Conservation (phyloP, 2,797 vertebrate genomes). For the Aplochiton taeniatus region DNA sequence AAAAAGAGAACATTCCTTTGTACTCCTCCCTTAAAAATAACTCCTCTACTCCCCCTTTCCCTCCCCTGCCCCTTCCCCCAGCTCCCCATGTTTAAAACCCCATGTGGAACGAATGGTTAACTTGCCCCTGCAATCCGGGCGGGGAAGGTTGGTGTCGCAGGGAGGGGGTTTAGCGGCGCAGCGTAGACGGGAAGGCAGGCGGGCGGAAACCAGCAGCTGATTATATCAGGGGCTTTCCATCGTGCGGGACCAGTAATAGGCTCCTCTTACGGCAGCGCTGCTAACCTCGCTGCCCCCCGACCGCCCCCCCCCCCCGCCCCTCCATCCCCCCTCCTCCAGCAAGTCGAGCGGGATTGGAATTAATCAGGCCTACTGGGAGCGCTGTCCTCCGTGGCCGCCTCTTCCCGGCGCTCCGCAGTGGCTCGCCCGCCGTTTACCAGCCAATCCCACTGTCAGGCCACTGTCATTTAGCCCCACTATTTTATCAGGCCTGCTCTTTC, state of each 20-base stretch:
- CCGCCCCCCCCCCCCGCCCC: conserved; percentile 93
- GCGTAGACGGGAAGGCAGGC: conserved; percentile 54
- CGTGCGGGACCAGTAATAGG: conserved; percentile 92
- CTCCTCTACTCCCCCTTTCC: too few species aligned
- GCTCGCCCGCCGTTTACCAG: conserved; percentile 83
- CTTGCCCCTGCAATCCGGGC: conserved; percentile 39
- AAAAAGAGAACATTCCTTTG: conserved; percentile 72
- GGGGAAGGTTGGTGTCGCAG: conserved; percentile 93
- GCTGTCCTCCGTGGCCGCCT: conserved; percentile 80
- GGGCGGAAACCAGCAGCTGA: conserved; percentile 84
- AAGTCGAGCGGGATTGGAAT: conserved; percentile 95
- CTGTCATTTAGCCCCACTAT: conserved; percentile 94
- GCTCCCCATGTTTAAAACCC: conserved; percentile 71
- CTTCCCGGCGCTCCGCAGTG: conserved; percentile 91
- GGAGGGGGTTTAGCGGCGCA: conserved; percentile 49
- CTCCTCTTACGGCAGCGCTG: conserved; percentile 87
- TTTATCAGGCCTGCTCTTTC: conserved; percentile 89
- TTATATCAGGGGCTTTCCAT: conserved; percentile 92
- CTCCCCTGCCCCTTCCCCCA: conserved; percentile 59
- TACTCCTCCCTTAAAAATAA: conserved; percentile 62
- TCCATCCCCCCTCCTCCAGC: conserved; percentile 90
- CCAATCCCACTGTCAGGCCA: conserved; percentile 99
- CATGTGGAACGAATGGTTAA: conserved; percentile 66
- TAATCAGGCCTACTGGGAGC: conserved; percentile 99
- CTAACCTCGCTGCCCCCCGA: conserved; percentile 85